Conservation (phyloP, 2,888 invertebrate species). For the Agrotis segetum region DNA sequence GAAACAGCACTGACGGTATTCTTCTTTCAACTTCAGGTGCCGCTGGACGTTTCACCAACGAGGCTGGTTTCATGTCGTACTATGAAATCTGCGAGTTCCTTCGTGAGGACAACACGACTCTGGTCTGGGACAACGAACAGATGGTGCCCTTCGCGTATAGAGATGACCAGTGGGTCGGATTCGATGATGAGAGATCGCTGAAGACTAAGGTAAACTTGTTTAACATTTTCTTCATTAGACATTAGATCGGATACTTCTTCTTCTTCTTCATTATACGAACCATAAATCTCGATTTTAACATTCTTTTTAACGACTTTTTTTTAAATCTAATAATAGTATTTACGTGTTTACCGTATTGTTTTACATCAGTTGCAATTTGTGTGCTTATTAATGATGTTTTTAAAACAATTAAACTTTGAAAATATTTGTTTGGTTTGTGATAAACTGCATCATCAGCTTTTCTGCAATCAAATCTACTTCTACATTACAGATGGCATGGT, state of each 20-base stretch:
- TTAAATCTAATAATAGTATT: no score
- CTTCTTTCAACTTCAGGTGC: constrained; percentile 76
- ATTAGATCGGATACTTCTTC: background rate
- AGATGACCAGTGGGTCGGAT: constrained; percentile 98
- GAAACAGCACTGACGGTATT: no score
- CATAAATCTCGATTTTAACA: no score
- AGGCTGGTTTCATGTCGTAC: constrained; percentile 98
- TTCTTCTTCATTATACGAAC: no score
- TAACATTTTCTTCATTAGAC: background rate
- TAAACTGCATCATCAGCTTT: background rate
- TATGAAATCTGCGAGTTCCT: constrained; percentile 98
- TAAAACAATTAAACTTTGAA: background rate
- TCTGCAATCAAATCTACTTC: background rate
- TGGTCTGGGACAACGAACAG: constrained; percentile 99
- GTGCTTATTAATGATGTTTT: background rate
- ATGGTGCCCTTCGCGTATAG: constrained; percentile 98
- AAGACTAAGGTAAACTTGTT: constrained; percentile 94
- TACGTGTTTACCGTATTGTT: background rate
- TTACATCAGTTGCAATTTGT: background rate
- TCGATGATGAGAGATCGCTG: constrained; percentile 97
- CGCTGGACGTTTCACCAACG: constrained; percentile 97
- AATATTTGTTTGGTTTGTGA: background rate
- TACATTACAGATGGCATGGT: constrained; percentile 95
- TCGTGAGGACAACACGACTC: constrained; percentile 96
- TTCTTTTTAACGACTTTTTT: no score